Base-by-base conservation (phyloP, 2,888 invertebrate genomes). In the Brassicogethes aeneus region DNA sequence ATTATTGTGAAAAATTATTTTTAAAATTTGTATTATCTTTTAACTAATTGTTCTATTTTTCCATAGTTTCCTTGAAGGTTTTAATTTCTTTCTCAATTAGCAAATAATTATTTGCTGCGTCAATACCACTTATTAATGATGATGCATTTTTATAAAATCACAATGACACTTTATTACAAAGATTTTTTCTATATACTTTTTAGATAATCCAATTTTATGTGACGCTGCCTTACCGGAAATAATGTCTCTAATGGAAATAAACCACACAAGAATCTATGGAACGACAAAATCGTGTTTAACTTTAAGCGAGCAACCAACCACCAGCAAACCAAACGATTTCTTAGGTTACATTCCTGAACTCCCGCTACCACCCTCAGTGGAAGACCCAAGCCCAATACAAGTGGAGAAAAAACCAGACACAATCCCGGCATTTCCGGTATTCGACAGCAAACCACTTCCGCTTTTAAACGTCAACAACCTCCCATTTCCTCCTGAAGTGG, bases 151-250 rank as follows among this genome's bases (percentile, higher is more conserved):
- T 7, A 5, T 23, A 23, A 23, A 7, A 7, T 23, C 10, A 23
- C 23, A 23, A 39, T 14, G 13, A n/a, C 16, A 29, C 37, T 10
- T 15, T 35, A 12, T 39, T 39, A 5, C n/a, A 31, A 16, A 16
- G 23, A 14, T 23, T 15, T 12, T 13, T 41, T n/a, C n/a, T n/a
- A n/a, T n/a, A n/a, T n/a, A n/a, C n/a, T 39, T 75, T 73, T 1
- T 72, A 88, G 88, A 85, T 62, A 88, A 88, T 68, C 88, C 88
- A 37, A 82, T 88, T 42, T 68, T 86, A 49, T 88, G 88, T 62
- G 83, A 85, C 61, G 80, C 82, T 40, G 76, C 76, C 7, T 66
- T 85, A 42, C 80, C 78, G 48, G 84, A 85, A 64, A 70, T 86
- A 49, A 77, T 78, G 50, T 76, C 79, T 1, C 73, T 79, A 41